Evolutionary conservation across 2,888 invertebrate species (phyloP).

Genomic region (Agrenia bidenticulata): DNA sequence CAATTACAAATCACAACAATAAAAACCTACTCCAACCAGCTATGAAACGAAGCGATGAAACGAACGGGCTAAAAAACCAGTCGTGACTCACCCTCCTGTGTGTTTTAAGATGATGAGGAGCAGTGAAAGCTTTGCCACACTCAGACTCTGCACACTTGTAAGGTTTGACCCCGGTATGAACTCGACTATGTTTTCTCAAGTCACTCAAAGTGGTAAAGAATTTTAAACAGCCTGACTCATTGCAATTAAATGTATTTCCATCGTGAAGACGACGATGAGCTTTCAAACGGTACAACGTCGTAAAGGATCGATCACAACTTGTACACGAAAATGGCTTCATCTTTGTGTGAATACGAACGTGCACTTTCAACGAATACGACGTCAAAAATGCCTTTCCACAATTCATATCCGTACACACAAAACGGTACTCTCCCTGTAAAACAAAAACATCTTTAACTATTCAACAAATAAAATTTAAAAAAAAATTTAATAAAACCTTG

Average conservation of each 20-base stretch:
- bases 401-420: constrained; percentile 81
- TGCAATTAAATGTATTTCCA: constrained; percentile 92
- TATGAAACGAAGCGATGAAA: too few relatives aligned
- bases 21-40: too few relatives aligned
- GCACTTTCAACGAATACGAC: constrained; percentile 92
- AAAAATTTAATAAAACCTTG: constrained; percentile 64
- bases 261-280: constrained; percentile 91
- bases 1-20: too few relatives aligned
- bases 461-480: neutral
- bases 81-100: constrained; percentile 68
- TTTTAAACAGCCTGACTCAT: constrained; percentile 76
- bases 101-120: constrained; percentile 90
- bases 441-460: constrained; percentile 20
- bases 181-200: constrained; percentile 88
- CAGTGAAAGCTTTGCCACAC: constrained; percentile 89
- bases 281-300: constrained; percentile 84
- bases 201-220: constrained; percentile 93
- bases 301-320: constrained; percentile 89
- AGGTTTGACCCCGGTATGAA: constrained; percentile 87
- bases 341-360: constrained; percentile 90
- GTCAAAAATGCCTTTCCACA: constrained; percentile 93
- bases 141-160: constrained; percentile 79
- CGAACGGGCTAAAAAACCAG: neutral
- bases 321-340: constrained; percentile 86
- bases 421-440: constrained; percentile 82